Evolutionary conservation across 2,113 vertebrate genomes (phyloP).

Genomic region (Alethe castanea): DNA sequence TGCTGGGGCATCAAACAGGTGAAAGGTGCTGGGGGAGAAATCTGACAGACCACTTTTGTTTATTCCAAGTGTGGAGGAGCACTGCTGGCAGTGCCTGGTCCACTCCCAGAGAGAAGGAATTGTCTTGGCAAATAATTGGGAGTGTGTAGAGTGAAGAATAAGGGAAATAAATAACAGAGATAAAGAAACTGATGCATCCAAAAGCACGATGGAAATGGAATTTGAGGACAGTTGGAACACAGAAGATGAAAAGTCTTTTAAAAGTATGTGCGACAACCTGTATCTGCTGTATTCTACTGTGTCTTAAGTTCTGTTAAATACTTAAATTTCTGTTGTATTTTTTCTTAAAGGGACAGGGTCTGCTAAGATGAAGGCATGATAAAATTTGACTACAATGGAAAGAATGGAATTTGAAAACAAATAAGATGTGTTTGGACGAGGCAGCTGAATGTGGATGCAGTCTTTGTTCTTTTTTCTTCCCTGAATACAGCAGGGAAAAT

Average conservation of each 20-base stretch:
- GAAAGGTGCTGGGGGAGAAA: background rate
- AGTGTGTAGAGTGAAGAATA: background rate
- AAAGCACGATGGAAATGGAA: rapidly evolving
- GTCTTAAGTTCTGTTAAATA: background rate
- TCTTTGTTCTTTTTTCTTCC: background rate
- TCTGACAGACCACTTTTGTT: background rate
- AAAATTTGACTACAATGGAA: background rate
- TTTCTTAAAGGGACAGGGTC: background rate
- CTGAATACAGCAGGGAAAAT: background rate
- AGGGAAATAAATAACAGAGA: background rate
- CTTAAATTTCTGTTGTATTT: background rate
- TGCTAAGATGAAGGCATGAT: background rate
- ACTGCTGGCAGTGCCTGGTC: rapidly evolving
- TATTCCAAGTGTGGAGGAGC: background rate
- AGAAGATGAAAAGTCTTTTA: background rate
- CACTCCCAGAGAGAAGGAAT: background rate
- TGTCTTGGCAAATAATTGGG: background rate
- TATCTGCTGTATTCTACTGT: background rate
- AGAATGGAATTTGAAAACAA: background rate
- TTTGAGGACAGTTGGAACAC: background rate
- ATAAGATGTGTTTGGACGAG: background rate
- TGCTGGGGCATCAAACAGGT: background rate
- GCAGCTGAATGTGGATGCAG: background rate
- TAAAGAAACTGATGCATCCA: background rate
- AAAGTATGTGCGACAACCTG: background rate